Percentiles rank a stretch among this genome's conserved stretches.
phyloP scores from a whole-genome alignment of 35 echinoderm and acorn worm species.

The Eucidaris tribuloides region DNA sequence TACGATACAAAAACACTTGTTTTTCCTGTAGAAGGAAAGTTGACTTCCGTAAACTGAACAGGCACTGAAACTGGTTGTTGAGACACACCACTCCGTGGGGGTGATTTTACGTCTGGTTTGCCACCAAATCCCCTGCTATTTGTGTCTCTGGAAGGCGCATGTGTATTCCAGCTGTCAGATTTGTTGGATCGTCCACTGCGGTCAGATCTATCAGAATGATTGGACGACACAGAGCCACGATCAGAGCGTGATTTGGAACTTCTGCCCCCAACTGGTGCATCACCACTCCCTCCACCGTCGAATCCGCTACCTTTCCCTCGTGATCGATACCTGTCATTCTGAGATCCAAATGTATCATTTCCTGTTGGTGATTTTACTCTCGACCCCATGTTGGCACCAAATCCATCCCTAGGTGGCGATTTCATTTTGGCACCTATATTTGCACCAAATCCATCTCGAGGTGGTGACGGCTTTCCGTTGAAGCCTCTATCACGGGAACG shows the following conservation, averaged over 20 bases:
- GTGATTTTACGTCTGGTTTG: neutral
- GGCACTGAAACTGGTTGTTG: too few relatives aligned
- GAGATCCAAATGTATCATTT: constrained; percentile 4
- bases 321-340: neutral
- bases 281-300: constrained; percentile 18
- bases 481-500: too few relatives aligned
- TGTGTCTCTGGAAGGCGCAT: neutral
- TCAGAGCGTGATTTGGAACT: neutral
- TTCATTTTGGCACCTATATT: neutral
- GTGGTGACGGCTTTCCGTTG: too few relatives aligned
- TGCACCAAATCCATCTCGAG: too few relatives aligned
- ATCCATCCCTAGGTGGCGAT: neutral
- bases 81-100: too few relatives aligned
- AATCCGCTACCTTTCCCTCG: neutral
- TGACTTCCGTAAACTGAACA: constrained; percentile 36
- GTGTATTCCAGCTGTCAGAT: neutral
- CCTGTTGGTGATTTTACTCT: neutral
- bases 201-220: constrained; percentile 1
- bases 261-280: neutral
- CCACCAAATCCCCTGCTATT: neutral
- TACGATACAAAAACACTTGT: constrained; percentile 65
- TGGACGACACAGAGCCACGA: constrained; percentile 1
- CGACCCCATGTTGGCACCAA: neutral
- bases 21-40: constrained; percentile 21
- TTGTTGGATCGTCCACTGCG: neutral